Evolutionary conservation across 2,888 invertebrate species (phyloP).

Genomic region (Spodoptera littoralis): DNA sequence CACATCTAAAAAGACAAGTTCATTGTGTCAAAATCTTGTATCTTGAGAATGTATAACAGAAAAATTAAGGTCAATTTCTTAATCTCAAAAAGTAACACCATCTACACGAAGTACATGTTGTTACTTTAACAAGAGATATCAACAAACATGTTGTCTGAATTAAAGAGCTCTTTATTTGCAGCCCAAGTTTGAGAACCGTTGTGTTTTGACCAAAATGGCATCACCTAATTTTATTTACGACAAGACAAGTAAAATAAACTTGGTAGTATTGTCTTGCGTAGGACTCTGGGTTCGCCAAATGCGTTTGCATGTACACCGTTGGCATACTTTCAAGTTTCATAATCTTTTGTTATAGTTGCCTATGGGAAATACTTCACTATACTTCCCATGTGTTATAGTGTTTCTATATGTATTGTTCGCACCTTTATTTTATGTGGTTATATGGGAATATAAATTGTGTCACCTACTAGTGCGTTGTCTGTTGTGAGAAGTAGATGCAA

Average conservation of each 20-base stretch:
- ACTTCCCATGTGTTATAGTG: constrained; percentile 44
- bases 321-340: constrained; percentile 55
- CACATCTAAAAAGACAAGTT: constrained; percentile 8
- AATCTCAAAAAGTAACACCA: neutral
- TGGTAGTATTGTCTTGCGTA: constrained; percentile 46
- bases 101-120: no score
- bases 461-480: constrained; percentile 22
- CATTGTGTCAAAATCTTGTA: constrained; percentile 2
- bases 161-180: neutral
- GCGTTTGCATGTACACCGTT: constrained; percentile 38
- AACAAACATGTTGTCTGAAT: neutral
- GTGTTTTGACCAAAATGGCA: constrained; percentile 37
- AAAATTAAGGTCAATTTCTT: neutral
- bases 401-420: constrained; percentile 44
- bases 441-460: constrained; percentile 51
- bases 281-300: constrained; percentile 48
- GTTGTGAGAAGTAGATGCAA: constrained; percentile 23
- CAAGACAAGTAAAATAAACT: constrained; percentile 37
- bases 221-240: constrained; percentile 54
- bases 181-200: constrained; percentile 20
- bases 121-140: no score
- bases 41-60: constrained; percentile 3
- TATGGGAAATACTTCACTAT: constrained; percentile 52
- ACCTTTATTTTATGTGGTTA: constrained; percentile 26
- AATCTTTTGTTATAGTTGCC: constrained; percentile 51